Conservation (phyloP, 2,113 vertebrate genomes). For the Ptilonorhynchus violaceus region DNA sequence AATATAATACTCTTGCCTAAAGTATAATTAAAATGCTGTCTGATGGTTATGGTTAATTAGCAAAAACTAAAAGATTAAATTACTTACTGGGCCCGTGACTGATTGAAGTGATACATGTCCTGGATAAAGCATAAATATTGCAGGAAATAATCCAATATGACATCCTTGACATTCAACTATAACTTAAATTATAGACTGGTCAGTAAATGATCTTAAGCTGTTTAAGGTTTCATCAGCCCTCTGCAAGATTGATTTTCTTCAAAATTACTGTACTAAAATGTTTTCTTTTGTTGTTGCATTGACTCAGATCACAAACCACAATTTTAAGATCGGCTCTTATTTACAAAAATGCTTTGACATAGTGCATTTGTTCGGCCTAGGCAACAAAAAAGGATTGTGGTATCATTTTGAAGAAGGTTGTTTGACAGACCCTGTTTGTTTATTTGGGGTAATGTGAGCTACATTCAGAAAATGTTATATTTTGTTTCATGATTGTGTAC, state of each 20-base stretch:
- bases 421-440: conserved; percentile 83
- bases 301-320: conserved; percentile 79
- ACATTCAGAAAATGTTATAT: conserved; percentile 80
- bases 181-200: conserved; percentile 74
- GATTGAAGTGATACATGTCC: conserved; percentile 53
- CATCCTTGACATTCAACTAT: conserved; percentile 69
- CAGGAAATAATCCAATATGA: conserved; percentile 69
- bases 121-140: conserved; percentile 66
- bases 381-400: conserved; percentile 79
- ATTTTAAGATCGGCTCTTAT: conserved; percentile 82
- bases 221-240: conserved; percentile 77
- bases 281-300: conserved; percentile 79
- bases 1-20: conserved; percentile 28
- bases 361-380: conserved; percentile 79
- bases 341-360: conserved; percentile 82
- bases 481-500: conserved; percentile 84
- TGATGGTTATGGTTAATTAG: conserved; percentile 45
- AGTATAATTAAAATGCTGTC: conserved; percentile 33
- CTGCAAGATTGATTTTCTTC: conserved; percentile 78
- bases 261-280: conserved; percentile 81
- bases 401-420: conserved; percentile 81
- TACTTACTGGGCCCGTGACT: conserved; percentile 33
- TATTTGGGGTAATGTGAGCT: conserved; percentile 83
- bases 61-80: conserved; percentile 28
- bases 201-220: conserved; percentile 78